Evolutionary conservation across 2,888 invertebrate genomes (phyloP), one percentile per base, ranked within the genome.

Genomic region (Melinaea marsaeus): DNA sequence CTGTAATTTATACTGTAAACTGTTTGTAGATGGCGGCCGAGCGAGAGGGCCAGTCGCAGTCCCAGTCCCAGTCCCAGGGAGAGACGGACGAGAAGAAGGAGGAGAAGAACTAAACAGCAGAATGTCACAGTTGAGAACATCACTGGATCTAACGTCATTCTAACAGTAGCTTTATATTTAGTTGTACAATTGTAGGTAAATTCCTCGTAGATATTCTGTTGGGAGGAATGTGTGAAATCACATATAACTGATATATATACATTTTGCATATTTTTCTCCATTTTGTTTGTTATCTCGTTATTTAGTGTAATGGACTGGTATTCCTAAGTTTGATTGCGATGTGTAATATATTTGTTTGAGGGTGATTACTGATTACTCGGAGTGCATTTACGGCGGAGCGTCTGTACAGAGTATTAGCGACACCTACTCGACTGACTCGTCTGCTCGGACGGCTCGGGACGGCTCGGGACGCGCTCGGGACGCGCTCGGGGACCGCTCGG

Each of bases 21-120:
- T 58, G 2, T 56, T 45, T 33, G 42, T 69, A 88, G 90, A 90
- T 90, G 90, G 90, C 90, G 0, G 90, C 90, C 0, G 90, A 90
- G 64, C 85, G 90, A 37, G 90, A 90, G 62, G 86, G 86, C 0
- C 73, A 76, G 32, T 64, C 66, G 13, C 65, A 65, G 32, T 35
- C 62, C 54, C 64, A 66, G 33, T 61, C 72, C 3, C 74, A 76
- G 48, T 61, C 67, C 32, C 81, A 80, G 57, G 76, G 80, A 46
- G 76, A 78, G 64, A 66, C 73, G 57, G 75, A 84, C 4, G 78
- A 81, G 55, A 81, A 83, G 72, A 80, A 86, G 60, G 85, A 89
- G 62, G 85, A 89, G 66, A 85, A 75, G 69, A 75, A 75, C 56
- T 74, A 72, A 69, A 54, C 55, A 54, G 47, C 34, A n/a, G 13